Conservation (phyloP, 2,113 vertebrate genomes). For the Erythrocercus mccallii region DNA sequence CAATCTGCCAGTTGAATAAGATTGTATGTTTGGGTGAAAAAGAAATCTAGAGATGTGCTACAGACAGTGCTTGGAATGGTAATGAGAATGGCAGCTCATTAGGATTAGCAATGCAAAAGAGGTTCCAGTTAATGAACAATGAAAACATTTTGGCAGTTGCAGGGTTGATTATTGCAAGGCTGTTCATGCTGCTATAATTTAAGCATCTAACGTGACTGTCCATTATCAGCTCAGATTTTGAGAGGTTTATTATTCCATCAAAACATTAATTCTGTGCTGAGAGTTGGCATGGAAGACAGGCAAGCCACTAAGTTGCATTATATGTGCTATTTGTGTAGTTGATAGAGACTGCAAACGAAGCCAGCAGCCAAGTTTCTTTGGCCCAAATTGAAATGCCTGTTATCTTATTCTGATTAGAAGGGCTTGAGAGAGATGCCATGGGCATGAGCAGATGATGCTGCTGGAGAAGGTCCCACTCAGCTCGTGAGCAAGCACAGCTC, state of each 20-base stretch:
- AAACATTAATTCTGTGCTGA: slow-evolving; percentile 26
- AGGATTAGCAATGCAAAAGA: slow-evolving; percentile 65
- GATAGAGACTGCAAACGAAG: not conserved
- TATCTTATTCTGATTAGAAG: not conserved
- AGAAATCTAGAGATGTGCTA: slow-evolving; percentile 39
- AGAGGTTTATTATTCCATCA: slow-evolving; percentile 58
- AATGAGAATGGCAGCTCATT: slow-evolving; percentile 49
- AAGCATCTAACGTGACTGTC: slow-evolving; percentile 56
- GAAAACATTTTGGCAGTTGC: slow-evolving; percentile 55
- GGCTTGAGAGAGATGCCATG: not conserved
- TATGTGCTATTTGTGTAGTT: not conserved
- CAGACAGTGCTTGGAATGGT: slow-evolving; percentile 24
- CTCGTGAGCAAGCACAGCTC: not conserved
- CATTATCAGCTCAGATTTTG: slow-evolving; percentile 59
- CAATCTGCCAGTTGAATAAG: slow-evolving; percentile 26
- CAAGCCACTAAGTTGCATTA: not conserved
- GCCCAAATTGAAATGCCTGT: not conserved
- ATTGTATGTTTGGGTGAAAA: slow-evolving; percentile 35
- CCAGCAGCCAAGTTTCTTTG: not conserved
- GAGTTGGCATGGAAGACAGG: not conserved
- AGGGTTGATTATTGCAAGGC: not conserved
- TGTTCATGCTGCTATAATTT: slow-evolving; percentile 12
- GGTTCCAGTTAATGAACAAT: slow-evolving; percentile 64
- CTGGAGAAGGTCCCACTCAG: not conserved
- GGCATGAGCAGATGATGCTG: not conserved